Conservation (phyloP, 64 coral and sea anemone genomes). For the Astreopora myriophthalma region DNA sequence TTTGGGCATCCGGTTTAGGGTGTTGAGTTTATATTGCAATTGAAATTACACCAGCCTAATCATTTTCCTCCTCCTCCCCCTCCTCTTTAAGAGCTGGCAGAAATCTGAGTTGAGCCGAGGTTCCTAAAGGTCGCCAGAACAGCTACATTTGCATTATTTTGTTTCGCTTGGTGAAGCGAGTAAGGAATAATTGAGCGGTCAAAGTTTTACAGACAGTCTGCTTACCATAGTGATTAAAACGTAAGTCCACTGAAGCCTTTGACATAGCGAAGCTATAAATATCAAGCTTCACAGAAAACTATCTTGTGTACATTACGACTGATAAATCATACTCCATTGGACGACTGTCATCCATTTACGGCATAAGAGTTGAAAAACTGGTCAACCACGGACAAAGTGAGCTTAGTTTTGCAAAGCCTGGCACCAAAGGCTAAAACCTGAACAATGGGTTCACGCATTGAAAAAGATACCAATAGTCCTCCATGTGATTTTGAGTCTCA, state of each 20-base stretch:
- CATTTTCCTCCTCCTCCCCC: too few relatives aligned
- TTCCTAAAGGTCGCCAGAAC: background rate
- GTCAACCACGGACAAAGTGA: background rate
- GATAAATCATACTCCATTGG: background rate
- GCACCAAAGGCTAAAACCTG: too few relatives aligned
- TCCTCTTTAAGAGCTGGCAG: background rate
- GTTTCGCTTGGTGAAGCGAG: background rate
- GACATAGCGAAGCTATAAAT: background rate
- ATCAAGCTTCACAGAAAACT: background rate
- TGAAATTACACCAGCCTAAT: conserved; percentile 19
- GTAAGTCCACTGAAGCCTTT: background rate
- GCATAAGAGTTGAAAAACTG: background rate
- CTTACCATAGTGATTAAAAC: conserved; percentile 10
- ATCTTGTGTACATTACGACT: conserved; percentile 18
- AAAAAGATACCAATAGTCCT: too few relatives aligned
- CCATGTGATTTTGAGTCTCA: too few relatives aligned
- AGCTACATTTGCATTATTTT: background rate
- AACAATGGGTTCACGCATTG: too few relatives aligned
- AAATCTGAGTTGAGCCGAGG: background rate
- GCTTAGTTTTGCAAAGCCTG: too few relatives aligned
- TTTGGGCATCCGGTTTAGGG: background rate
- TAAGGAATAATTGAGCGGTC: background rate
- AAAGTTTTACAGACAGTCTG: background rate
- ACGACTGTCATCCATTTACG: background rate
- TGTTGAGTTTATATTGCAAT: conserved; percentile 8